These are phyloP conservation scores for Leptinotarsa defecta DNA, from an alignment of 1,140 invertebrate genomes.

Conservation along the genomic window DNA sequence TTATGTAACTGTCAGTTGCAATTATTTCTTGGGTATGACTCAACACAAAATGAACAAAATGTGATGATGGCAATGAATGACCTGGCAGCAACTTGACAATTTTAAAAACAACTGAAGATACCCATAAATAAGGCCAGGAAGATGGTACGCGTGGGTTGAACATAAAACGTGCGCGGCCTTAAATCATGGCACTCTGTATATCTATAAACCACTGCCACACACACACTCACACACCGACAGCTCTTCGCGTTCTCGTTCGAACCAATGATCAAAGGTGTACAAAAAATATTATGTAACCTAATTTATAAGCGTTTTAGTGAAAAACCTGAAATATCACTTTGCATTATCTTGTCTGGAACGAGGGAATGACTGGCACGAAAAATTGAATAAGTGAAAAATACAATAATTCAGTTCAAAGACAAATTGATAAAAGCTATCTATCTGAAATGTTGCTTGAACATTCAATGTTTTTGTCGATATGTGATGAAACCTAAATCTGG, in stretches of 20 bases:
- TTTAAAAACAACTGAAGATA: constrained; percentile 49
- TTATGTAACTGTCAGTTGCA: not conserved
- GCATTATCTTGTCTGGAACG: too few species aligned
- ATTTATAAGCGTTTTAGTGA: constrained; percentile 12
- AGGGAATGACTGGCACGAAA: too few species aligned
- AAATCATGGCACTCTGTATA: constrained; percentile 51
- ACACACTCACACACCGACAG: constrained; percentile 30
- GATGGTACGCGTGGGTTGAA: constrained; percentile 53
- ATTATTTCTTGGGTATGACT: not conserved
- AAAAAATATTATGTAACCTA: constrained; percentile 18
- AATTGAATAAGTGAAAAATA: too few species aligned
- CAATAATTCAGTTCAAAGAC: too few species aligned
- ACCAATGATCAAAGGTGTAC: not conserved
- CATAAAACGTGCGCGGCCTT: constrained; percentile 50
- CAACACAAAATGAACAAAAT: constrained; percentile 9
- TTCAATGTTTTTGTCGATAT: too few species aligned
- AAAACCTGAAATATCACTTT: constrained; percentile 6
- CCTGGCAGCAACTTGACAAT: constrained; percentile 41
- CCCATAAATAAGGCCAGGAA: constrained; percentile 51
- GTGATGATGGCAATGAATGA: constrained; percentile 27
- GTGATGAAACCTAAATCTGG: too few species aligned
- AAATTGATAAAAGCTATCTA: too few species aligned
- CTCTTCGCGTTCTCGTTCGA: constrained; percentile 21
- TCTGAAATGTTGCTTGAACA: too few species aligned
- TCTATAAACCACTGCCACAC: constrained; percentile 50